Evolutionary conservation across 2,113 vertebrate species (phyloP).

Genomic region (Synodontis membranacea): DNA sequence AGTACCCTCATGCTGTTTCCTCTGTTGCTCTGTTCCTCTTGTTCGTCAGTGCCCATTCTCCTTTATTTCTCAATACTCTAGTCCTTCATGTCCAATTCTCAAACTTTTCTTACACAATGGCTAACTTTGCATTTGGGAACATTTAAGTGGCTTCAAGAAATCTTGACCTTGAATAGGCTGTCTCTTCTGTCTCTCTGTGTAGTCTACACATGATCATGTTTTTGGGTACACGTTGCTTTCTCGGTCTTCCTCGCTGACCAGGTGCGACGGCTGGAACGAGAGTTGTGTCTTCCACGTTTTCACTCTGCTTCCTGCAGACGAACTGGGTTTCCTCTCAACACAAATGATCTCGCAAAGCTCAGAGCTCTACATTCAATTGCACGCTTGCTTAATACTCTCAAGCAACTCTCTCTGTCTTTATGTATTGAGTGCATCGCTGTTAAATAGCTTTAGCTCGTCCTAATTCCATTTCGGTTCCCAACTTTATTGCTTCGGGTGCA

Average conservation of each 20-base stretch:
- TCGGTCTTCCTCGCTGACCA: not conserved
- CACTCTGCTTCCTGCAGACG: constrained; percentile 23
- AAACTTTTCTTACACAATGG: not conserved
- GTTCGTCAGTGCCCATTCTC: not conserved
- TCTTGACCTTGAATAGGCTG: not conserved
- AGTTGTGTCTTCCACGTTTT: constrained; percentile 7
- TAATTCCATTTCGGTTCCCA: not conserved
- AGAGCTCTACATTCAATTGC: not conserved
- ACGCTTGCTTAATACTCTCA: not conserved
- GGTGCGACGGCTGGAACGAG: not conserved
- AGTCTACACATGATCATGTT: not conserved
- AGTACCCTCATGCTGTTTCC: constrained; percentile 25
- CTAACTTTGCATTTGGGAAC: not conserved
- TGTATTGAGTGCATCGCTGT: constrained; percentile 1
- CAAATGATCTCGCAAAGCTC: not conserved
- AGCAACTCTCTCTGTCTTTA: constrained; percentile 3
- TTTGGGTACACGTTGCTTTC: not conserved
- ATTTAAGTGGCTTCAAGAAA: not conserved
- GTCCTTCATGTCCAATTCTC: not conserved
- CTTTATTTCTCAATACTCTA: not conserved
- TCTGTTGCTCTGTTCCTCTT: not conserved
- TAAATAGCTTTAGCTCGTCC: constrained; percentile 4
- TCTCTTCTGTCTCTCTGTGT: not conserved
- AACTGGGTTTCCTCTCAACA: constrained; percentile 21
- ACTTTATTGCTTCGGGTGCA: constrained; percentile 8